A percentile compares a stretch with the other conserved stretches of the same genome.
phyloP scores from a whole-genome alignment of 2,888 invertebrate species.

The Drosophila subsilvestris region DNA sequence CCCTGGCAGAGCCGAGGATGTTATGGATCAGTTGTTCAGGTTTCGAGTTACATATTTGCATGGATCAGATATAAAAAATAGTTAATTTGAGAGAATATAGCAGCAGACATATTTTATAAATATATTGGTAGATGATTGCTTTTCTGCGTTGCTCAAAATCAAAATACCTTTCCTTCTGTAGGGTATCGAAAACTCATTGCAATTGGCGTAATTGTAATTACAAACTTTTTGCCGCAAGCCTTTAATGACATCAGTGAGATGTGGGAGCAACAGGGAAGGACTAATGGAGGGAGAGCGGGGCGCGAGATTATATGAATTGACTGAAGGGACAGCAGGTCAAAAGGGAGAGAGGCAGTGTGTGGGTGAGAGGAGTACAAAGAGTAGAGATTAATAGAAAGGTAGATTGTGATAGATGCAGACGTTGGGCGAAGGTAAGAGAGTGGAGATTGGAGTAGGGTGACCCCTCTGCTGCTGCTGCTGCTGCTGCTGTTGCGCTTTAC shows the following conservation, averaged over 20 bases:
- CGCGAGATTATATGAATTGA: conserved; percentile 11
- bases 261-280: background rate
- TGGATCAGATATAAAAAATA: too few relatives aligned
- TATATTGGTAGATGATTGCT: too few relatives aligned
- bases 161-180: background rate
- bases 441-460: conserved; percentile 6
- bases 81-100: too few relatives aligned
- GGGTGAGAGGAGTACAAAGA: background rate
- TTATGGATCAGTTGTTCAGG: background rate
- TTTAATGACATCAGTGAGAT: conserved; percentile 23
- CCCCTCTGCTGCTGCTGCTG: conserved; percentile 1
- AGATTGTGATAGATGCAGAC: background rate
- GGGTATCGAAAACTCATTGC: conserved; percentile 42
- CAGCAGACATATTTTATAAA: too few relatives aligned
- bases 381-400: background rate
- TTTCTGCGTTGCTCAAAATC: background rate
- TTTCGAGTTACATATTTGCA: background rate
- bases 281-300: background rate
- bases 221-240: conserved; percentile 37
- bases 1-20: background rate
- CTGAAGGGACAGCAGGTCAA: conserved; percentile 1
- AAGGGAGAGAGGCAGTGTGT: background rate
- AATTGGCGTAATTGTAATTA: conserved; percentile 64
- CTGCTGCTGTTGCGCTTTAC: conserved; percentile 40
- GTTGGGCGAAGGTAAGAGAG: too few relatives aligned